Conservation (phyloP, 2,888 invertebrate genomes). For the Platerodrilus igneus region DNA sequence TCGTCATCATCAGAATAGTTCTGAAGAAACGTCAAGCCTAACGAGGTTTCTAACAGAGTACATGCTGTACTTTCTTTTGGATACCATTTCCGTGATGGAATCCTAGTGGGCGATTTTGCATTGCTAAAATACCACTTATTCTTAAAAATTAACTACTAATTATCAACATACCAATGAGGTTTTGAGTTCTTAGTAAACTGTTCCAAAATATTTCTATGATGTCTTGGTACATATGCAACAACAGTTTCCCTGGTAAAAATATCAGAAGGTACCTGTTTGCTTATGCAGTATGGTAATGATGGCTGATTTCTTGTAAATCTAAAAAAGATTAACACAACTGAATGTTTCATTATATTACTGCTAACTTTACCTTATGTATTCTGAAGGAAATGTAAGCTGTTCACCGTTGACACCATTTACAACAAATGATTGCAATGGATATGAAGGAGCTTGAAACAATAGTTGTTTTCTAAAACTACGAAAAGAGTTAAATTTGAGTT, state of each 20-base stretch:
- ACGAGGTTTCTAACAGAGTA: constrained; percentile 39
- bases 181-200: constrained; percentile 5
- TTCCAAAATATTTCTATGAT: constrained; percentile 5
- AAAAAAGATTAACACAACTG: too few species aligned
- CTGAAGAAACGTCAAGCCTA: constrained; percentile 43
- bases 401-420: constrained; percentile 31
- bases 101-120: constrained; percentile 3
- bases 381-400: constrained; percentile 31
- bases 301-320: constrained; percentile 38
- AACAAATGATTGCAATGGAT: constrained; percentile 32
- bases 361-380: constrained; percentile 39
- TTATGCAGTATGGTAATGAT: constrained; percentile 35
- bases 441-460: constrained; percentile 35
- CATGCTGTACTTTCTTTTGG: constrained; percentile 35
- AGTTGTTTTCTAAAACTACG: constrained; percentile 31
- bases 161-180: not conserved
- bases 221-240: constrained; percentile 11
- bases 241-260: constrained; percentile 8
- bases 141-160: not conserved
- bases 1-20: constrained; percentile 42
- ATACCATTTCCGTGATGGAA: constrained; percentile 35
- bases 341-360: too few species aligned
- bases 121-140: constrained; percentile 12
- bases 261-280: constrained; percentile 28
- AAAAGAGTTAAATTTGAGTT: constrained; percentile 5